Conservation (phyloP, 2,888 invertebrate genomes). For the Xestia sexstrigata region DNA sequence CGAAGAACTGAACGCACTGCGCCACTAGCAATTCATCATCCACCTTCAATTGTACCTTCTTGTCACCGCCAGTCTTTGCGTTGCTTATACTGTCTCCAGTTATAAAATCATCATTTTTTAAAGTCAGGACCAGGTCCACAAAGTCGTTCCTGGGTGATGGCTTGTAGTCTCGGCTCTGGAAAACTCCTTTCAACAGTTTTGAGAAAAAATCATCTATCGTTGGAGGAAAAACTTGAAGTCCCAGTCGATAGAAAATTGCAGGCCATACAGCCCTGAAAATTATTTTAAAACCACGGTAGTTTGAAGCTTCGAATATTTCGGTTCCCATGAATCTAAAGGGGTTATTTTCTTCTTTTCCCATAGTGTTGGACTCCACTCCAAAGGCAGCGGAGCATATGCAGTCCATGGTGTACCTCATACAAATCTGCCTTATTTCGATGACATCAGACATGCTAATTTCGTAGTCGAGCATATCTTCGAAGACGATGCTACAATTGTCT, state of each 20-base stretch:
- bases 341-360: conserved; percentile 58
- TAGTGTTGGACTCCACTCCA: conserved; percentile 62
- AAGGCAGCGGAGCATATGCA: conserved; percentile 70
- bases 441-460: conserved; percentile 42
- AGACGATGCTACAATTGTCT: conserved; percentile 63
- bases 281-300: conserved; percentile 63
- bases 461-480: conserved; percentile 71
- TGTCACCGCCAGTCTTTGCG: conserved; percentile 59
- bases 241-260: conserved; percentile 72
- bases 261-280: conserved; percentile 75
- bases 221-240: conserved; percentile 68
- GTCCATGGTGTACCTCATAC: conserved; percentile 76
- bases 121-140: conserved; percentile 73
- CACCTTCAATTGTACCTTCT: conserved; percentile 57
- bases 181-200: conserved; percentile 69
- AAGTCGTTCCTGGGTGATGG: conserved; percentile 76
- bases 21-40: conserved; percentile 56
- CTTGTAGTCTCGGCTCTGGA: conserved; percentile 69
- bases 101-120: conserved; percentile 69
- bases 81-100: conserved; percentile 64
- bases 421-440: conserved; percentile 64
- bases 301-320: conserved; percentile 68
- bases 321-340: conserved; percentile 69
- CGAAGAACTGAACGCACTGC: conserved; percentile 59
- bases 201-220: conserved; percentile 71